Evolutionary conservation across 2,797 vertebrate genomes (phyloP).

Genomic region (Crocodylus rhombifer): DNA sequence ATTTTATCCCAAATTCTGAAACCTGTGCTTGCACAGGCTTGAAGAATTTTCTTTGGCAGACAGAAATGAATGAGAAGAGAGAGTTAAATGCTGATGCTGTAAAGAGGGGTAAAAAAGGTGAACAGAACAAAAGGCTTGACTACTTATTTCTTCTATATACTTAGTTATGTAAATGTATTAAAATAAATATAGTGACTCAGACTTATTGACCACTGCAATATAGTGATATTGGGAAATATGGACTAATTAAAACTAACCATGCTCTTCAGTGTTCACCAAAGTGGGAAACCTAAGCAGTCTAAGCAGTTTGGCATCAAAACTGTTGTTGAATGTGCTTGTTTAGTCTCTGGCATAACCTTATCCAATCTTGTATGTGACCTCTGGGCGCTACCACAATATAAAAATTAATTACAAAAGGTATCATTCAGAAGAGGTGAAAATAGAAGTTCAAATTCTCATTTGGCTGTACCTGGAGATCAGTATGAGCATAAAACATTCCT

Average conservation of each 20-base stretch:
- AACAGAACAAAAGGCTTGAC: no score
- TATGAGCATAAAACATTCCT: not conserved
- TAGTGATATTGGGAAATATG: not conserved
- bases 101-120: no score
- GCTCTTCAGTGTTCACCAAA: fast-evolving
- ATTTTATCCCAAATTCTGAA: slow-evolving; percentile 32
- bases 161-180: no score
- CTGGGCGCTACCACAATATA: not conserved
- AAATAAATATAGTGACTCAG: no score
- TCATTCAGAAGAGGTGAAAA: not conserved
- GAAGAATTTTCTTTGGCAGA: not conserved
- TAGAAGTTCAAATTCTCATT: not conserved
- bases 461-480: not conserved
- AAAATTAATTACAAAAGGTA: not conserved
- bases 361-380: fast-evolving
- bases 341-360: fast-evolving
- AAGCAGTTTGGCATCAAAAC: not conserved
- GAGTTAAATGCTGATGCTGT: no score
- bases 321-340: not conserved
- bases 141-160: no score
- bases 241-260: fast-evolving
- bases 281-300: fast-evolving
- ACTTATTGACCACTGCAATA: fast-evolving
- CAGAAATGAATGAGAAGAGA: no score
- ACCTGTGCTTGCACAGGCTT: slow-evolving; percentile 7